phyloP scores from a whole-genome alignment of 1,140 invertebrate species.

The Campoletis sonorensis region DNA sequence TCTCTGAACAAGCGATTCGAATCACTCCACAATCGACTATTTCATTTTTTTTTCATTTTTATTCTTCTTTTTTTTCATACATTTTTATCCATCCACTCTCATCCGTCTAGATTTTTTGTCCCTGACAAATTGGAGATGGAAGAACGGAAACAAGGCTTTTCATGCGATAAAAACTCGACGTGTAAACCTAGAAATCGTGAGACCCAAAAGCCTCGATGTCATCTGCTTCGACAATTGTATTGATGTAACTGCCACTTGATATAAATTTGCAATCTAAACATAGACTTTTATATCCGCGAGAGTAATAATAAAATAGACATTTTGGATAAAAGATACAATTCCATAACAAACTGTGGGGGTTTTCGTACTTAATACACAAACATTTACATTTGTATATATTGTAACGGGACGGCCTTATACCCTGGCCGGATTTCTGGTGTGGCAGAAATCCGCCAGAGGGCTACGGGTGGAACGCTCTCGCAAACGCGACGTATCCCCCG shows the following conservation, averaged over 20 bases:
- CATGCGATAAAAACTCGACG: conserved; percentile 1
- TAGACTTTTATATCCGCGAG: background rate
- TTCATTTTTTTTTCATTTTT: background rate
- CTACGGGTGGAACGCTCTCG: too few species aligned
- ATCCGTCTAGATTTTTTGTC: background rate
- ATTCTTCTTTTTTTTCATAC: background rate
- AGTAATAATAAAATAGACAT: background rate
- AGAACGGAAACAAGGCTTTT: background rate
- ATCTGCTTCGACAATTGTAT: conserved; percentile 10
- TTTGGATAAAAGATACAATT: background rate
- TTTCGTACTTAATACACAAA: background rate
- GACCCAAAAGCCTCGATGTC: background rate
- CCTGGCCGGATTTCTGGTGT: too few species aligned
- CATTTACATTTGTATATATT: too few species aligned
- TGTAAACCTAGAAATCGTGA: background rate
- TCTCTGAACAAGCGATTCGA: background rate
- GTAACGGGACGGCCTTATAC: too few species aligned
- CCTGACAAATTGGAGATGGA: conserved; percentile 25
- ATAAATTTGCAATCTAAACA: background rate
- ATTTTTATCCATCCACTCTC: background rate
- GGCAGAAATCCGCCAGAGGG: too few species aligned
- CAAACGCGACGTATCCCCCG: too few species aligned
- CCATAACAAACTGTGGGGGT: background rate
- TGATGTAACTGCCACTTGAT: background rate
- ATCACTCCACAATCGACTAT: background rate